Conservation (phyloP, 1,140 invertebrate genomes). For the Archivesica marissinica region DNA sequence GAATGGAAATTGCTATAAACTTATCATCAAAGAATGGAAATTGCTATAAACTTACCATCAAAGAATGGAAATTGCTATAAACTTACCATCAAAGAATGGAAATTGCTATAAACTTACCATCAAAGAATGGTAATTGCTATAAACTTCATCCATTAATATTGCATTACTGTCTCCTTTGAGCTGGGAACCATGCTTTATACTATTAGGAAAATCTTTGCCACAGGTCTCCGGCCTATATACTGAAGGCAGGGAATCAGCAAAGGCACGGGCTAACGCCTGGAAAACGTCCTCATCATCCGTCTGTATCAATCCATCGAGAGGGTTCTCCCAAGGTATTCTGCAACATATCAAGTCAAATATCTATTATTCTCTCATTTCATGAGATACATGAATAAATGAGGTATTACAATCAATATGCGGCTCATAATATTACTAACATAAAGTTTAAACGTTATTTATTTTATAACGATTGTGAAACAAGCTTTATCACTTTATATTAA, state of each 20-base stretch:
- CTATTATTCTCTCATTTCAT: no score
- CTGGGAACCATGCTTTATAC: conserved; percentile 81
- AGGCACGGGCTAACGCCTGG: conserved; percentile 78
- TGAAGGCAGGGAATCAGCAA: conserved; percentile 83
- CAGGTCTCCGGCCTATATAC: conserved; percentile 73
- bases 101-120: conserved; percentile 76
- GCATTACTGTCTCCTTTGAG: conserved; percentile 71
- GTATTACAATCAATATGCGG: no score
- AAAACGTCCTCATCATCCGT: conserved; percentile 81
- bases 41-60: no score
- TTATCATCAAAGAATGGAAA: no score
- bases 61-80: no score
- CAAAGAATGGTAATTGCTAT: conserved; percentile 77
- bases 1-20: no score
- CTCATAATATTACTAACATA: no score
- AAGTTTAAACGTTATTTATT: no score
- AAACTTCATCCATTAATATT: conserved; percentile 83
- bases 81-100: no score
- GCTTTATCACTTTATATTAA: no score
- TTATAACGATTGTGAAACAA: no score
- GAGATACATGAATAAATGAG: no score
- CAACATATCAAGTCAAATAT: not conserved
- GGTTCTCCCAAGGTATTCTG: conserved; percentile 70
- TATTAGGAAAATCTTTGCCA: conserved; percentile 80
- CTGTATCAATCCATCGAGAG: conserved; percentile 52